Conservation (phyloP, 2,797 vertebrate species). For the Apogon talboti region DNA sequence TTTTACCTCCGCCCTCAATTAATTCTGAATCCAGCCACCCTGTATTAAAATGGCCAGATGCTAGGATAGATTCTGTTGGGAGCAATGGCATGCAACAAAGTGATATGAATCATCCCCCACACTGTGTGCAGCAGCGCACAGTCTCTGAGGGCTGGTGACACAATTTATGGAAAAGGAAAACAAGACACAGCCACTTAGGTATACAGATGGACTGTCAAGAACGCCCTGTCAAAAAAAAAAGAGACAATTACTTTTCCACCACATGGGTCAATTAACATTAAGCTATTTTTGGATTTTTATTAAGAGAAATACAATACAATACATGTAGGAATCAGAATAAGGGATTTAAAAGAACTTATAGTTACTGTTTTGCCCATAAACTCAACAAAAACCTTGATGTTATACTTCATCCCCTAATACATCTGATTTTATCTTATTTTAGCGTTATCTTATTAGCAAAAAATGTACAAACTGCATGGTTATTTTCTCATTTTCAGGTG, state of each 20-base stretch:
- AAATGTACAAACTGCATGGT: too few relatives aligned
- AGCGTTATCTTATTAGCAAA: too few relatives aligned
- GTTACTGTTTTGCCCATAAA: too few relatives aligned
- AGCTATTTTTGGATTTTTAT: not conserved
- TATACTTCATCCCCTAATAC: too few relatives aligned
- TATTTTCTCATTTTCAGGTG: too few relatives aligned
- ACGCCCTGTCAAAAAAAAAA: slow-evolving; percentile 23
- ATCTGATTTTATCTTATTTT: too few relatives aligned
- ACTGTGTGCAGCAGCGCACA: slow-evolving; percentile 33
- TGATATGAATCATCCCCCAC: slow-evolving; percentile 77
- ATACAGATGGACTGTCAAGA: slow-evolving; percentile 55
- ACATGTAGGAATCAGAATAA: not conserved
- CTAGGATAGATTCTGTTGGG: slow-evolving; percentile 81
- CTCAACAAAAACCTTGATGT: too few relatives aligned
- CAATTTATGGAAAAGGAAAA: slow-evolving; percentile 68
- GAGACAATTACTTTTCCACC: slow-evolving; percentile 23
- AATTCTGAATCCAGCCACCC: slow-evolving; percentile 76
- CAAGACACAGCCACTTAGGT: slow-evolving; percentile 54
- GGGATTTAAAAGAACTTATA: too few relatives aligned
- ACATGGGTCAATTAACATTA: slow-evolving; percentile 11
- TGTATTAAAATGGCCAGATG: slow-evolving; percentile 80
- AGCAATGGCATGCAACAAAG: slow-evolving; percentile 79
- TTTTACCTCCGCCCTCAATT: slow-evolving; percentile 76
- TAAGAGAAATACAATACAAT: not conserved
- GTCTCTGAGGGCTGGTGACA: slow-evolving; percentile 63